Evolutionary conservation across 2,797 vertebrate species (phyloP).

Genomic region (Gypaetus barbatus): DNA sequence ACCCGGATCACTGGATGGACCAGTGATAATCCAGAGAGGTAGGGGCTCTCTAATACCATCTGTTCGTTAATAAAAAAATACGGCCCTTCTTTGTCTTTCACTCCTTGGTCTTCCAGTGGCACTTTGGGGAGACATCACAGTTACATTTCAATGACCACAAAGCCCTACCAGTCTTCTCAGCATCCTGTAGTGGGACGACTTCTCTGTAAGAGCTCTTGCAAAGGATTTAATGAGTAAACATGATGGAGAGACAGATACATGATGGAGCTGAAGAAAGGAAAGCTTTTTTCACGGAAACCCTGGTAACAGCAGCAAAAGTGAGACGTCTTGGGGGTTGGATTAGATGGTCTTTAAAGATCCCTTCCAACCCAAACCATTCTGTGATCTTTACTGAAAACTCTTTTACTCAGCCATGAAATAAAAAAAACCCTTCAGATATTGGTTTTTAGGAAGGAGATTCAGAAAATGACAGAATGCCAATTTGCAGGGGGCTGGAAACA

Average conservation of each 20-base stretch:
- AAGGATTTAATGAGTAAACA: background rate
- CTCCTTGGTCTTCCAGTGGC: background rate
- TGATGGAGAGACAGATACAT: background rate
- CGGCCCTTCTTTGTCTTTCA: background rate
- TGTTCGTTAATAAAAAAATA: background rate
- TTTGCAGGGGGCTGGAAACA: background rate
- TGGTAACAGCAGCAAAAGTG: background rate
- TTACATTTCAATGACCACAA: background rate
- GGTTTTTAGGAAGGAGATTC: background rate
- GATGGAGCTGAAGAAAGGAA: background rate
- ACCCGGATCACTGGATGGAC: background rate
- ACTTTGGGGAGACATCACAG: background rate
- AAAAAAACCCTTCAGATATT: background rate
- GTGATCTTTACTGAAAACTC: background rate
- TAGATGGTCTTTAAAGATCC: background rate
- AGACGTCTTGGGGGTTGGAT: background rate
- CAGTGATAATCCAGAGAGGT: background rate
- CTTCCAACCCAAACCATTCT: background rate
- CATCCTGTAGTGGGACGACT: background rate
- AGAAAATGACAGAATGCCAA: background rate
- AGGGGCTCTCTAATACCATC: background rate
- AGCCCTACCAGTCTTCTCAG: background rate
- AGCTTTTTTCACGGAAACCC: background rate
- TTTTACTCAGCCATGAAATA: background rate
- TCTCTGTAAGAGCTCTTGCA: background rate